Conservation (phyloP, 2,888 invertebrate genomes). For the Hyppa rectilinea region DNA sequence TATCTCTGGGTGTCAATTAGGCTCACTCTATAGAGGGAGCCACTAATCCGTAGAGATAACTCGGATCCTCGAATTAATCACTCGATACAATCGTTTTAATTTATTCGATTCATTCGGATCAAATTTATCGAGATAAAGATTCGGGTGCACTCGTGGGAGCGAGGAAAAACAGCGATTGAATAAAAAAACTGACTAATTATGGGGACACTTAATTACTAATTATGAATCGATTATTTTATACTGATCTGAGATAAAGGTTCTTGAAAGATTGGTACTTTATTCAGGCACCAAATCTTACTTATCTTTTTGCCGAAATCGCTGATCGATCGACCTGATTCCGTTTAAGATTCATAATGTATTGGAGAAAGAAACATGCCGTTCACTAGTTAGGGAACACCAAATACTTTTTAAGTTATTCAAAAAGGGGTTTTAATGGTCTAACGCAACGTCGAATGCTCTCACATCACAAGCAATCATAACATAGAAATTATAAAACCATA, state of each 20-base stretch:
- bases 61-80: constrained; percentile 83
- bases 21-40: constrained; percentile 80
- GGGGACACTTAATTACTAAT: constrained; percentile 63
- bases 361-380: background rate
- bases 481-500: constrained; percentile 34
- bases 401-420: constrained; percentile 4
- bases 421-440: background rate
- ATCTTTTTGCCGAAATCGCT: constrained; percentile 15
- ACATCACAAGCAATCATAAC: constrained; percentile 23
- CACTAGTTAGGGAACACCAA: background rate
- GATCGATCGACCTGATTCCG: constrained; percentile 5
- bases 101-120: constrained; percentile 83
- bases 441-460: background rate
- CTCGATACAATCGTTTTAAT: constrained; percentile 85
- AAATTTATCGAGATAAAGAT: constrained; percentile 76
- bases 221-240: constrained; percentile 57
- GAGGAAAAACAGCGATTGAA: constrained; percentile 55
- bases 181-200: constrained; percentile 61
- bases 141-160: constrained; percentile 68
- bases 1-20: constrained; percentile 88
- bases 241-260: constrained; percentile 41
- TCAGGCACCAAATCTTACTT: constrained; percentile 16
- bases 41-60: constrained; percentile 87
- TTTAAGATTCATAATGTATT: background rate
- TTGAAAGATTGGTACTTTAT: constrained; percentile 31